phyloP scores from a whole-genome alignment of 2,113 vertebrate species.

The Vanacampus margaritifer region DNA sequence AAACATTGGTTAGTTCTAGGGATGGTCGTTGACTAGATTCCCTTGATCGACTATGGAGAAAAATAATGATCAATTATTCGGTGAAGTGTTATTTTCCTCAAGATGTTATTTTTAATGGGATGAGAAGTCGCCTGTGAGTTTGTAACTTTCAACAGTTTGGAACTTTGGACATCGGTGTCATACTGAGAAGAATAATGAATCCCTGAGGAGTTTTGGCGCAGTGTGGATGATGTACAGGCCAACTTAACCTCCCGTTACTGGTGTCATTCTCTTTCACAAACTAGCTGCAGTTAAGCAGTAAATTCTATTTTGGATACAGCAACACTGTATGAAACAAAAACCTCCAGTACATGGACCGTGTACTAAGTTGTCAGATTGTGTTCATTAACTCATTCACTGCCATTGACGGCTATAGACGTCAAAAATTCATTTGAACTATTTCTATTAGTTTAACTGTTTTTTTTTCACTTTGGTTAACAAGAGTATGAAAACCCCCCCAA shows the following conservation, averaged over 20 bases:
- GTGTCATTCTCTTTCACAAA: not conserved
- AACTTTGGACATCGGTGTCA: not conserved
- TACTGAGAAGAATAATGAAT: not conserved
- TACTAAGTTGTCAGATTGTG: no score
- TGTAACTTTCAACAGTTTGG: not conserved
- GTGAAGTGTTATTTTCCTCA: not conserved
- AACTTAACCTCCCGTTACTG: not conserved
- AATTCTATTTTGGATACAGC: not conserved
- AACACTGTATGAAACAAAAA: no score
- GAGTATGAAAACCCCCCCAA: no score
- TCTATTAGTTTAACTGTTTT: no score
- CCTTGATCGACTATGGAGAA: not conserved
- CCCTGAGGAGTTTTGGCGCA: not conserved
- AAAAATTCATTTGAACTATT: no score
- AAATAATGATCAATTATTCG: not conserved
- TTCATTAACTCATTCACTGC: no score
- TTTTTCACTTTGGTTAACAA: no score
- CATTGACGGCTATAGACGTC: no score
- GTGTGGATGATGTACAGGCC: not conserved
- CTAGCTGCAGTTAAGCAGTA: not conserved
- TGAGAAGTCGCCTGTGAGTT: not conserved
- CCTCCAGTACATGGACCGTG: no score
- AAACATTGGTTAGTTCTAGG: not conserved
- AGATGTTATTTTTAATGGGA: not conserved
- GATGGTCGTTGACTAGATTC: not conserved